Percentiles rank a stretch among this genome's conserved stretches.
phyloP scores from a whole-genome alignment of 2,797 vertebrate species.

The Sebastes paucispinis region DNA sequence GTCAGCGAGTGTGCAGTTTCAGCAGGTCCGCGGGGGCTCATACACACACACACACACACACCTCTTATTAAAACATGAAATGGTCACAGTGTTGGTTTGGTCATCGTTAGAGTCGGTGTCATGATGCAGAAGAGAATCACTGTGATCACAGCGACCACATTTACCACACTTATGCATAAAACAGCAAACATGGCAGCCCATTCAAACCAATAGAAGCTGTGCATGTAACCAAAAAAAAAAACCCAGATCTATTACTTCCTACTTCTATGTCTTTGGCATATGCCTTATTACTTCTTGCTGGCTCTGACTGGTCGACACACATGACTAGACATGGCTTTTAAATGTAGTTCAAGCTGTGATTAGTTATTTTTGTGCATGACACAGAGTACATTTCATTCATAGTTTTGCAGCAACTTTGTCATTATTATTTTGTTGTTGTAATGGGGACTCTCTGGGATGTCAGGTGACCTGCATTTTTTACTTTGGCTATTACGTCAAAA shows the following conservation, averaged over 20 bases:
- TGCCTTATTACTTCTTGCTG: too few relatives aligned
- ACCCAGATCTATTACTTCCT: too few relatives aligned
- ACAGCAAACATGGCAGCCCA: not conserved
- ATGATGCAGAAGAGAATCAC: not conserved
- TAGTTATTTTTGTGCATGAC: not conserved
- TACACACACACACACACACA: not conserved
- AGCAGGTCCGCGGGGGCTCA: not conserved
- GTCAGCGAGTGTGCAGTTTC: not conserved
- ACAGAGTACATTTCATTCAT: not conserved
- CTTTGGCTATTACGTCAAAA: not conserved
- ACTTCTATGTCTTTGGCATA: too few relatives aligned
- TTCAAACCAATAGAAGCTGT: not conserved
- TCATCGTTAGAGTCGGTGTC: not conserved
- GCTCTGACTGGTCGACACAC: too few relatives aligned
- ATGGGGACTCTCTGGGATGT: not conserved
- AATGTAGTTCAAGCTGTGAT: too few relatives aligned
- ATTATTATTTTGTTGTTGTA: not conserved
- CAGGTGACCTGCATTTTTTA: not conserved
- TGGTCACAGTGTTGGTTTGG: not conserved
- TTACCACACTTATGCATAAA: not conserved
- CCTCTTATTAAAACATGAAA: not conserved
- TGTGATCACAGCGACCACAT: not conserved
- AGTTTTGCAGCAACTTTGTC: not conserved
- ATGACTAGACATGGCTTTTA: too few relatives aligned
- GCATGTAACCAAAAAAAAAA: not conserved